phyloP scores from a whole-genome alignment of 1,140 invertebrate species.

The Aradophagus sp. region DNA sequence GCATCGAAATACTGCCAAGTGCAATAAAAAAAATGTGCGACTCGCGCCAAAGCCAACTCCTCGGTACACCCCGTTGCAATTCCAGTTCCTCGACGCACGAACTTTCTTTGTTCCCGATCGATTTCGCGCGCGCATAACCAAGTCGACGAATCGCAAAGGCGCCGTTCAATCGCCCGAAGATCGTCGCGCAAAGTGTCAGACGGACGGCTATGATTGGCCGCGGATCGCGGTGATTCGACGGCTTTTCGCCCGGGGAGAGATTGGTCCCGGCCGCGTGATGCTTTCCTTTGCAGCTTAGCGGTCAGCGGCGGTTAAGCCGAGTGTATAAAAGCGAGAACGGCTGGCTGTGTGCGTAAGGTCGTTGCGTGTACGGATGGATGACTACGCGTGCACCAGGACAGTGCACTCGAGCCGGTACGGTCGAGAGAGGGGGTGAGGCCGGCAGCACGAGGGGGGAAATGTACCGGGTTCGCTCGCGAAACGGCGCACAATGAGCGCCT shows the following conservation, averaged over 20 bases:
- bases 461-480: not conserved
- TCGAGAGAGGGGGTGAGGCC: not conserved
- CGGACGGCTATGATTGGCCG: conserved; percentile 16
- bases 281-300: conserved; percentile 31
- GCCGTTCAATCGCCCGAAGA: not conserved
- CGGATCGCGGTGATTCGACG: conserved; percentile 29
- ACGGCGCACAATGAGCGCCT: conserved; percentile 11
- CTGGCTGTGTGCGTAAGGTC: conserved; percentile 53
- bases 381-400: conserved; percentile 54
- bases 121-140: too few relatives aligned
- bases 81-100: too few relatives aligned
- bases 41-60: too few relatives aligned
- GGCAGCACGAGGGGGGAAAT: not conserved
- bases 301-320: conserved; percentile 43
- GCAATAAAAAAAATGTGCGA: too few relatives aligned
- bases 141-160: too few relatives aligned
- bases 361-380: conserved; percentile 52
- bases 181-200: conserved; percentile 24
- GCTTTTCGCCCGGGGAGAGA: conserved; percentile 32
- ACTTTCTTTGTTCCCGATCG: too few relatives aligned
- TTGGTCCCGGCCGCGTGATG: conserved; percentile 17
- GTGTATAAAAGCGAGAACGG: conserved; percentile 39
- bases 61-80: too few relatives aligned
- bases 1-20: too few relatives aligned
- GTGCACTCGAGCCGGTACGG: conserved; percentile 25